These are phyloP conservation scores for Melanotaenia parkinsoni DNA, from an alignment of 2,797 vertebrate genomes.

Conservation along the genomic window DNA sequence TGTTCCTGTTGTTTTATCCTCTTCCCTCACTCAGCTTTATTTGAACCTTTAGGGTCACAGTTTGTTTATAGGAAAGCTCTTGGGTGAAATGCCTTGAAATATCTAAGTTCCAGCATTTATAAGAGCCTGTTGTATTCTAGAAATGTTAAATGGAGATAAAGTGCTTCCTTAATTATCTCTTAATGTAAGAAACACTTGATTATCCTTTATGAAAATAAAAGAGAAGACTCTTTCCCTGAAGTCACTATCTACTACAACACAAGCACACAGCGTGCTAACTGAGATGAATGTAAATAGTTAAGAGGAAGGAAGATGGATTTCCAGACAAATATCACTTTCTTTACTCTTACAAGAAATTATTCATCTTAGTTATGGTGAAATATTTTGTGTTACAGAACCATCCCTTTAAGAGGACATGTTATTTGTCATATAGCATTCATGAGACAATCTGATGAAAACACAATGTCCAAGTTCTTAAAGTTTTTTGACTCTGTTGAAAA, in stretches of 20 bases:
- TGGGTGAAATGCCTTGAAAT: neutral
- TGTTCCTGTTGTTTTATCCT: neutral
- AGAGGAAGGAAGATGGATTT: too few species aligned
- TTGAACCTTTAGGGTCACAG: neutral
- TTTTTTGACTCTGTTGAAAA: too few species aligned
- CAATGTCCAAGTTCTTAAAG: too few species aligned
- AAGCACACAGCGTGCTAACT: neutral
- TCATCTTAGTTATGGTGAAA: neutral
- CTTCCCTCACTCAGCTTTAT: neutral
- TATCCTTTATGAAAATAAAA: neutral
- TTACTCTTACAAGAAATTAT: neutral
- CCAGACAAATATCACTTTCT: neutral
- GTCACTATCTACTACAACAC: neutral
- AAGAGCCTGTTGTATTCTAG: neutral
- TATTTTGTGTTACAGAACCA: neutral
- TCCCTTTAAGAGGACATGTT: too few species aligned
- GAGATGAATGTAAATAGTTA: neutral
- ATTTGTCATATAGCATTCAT: too few species aligned
- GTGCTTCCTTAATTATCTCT: neutral
- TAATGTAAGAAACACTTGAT: neutral
- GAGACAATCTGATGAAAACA: too few species aligned
- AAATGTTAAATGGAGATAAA: neutral
- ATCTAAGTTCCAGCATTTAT: neutral
- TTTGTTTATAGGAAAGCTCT: neutral
- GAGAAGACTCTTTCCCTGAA: neutral